A percentile compares a stretch with the other conserved stretches of the same genome.
These are phyloP conservation scores for Dione vanillae DNA, from an alignment of 2,888 invertebrate species.

Conservation along the genomic window DNA sequence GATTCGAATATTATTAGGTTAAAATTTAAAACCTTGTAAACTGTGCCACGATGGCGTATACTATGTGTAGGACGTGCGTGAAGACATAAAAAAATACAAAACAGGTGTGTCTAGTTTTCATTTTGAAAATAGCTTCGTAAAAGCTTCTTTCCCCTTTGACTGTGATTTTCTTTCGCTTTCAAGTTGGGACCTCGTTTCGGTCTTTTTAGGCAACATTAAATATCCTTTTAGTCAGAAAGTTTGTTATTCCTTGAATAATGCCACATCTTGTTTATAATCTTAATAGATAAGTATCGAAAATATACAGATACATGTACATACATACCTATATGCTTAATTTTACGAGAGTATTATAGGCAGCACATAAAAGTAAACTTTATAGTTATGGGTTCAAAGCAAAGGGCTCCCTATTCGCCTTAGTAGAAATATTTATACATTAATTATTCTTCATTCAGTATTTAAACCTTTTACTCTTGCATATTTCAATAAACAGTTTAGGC, in stretches of 20 bases:
- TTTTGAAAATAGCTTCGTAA: slow-evolving; percentile 20
- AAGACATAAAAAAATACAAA: slow-evolving; percentile 18
- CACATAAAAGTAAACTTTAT: too few species aligned
- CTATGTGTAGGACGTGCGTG: neutral
- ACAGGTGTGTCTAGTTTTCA: slow-evolving; percentile 25
- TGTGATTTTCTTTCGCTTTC: slow-evolving; percentile 25
- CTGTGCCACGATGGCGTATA: neutral
- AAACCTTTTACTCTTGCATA: too few species aligned
- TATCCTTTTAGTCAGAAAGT: slow-evolving; percentile 19
- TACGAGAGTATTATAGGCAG: too few species aligned
- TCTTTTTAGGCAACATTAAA: slow-evolving; percentile 15
- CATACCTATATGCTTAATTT: neutral
- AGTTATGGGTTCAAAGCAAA: too few species aligned
- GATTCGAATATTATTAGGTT: too few species aligned
- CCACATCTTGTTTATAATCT: neutral
- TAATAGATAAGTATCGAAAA: neutral
- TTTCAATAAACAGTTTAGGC: too few species aligned
- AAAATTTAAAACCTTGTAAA: neutral
- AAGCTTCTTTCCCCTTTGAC: slow-evolving; percentile 21
- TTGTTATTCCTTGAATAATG: slow-evolving; percentile 3
- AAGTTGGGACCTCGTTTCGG: slow-evolving; percentile 25
- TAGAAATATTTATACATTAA: too few species aligned
- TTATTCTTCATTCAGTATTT: too few species aligned
- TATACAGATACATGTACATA: too few species aligned
- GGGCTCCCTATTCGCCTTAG: too few species aligned